Base-by-base conservation (phyloP, 2,113 vertebrate species). In the Percopsis transmontana region DNA sequence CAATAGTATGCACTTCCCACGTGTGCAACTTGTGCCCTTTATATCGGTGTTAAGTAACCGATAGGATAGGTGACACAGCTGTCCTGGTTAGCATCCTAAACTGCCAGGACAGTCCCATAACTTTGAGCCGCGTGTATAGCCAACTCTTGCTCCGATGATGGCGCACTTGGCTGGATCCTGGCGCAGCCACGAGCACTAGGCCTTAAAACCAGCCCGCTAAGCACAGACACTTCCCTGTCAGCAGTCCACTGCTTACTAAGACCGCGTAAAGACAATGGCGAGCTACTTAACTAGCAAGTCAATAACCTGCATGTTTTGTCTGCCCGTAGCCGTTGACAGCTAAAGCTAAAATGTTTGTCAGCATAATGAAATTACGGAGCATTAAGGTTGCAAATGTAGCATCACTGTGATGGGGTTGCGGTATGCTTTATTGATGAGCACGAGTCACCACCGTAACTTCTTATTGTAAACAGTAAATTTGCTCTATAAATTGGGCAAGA, bases 141-240 rank as follows among this genome's bases (percentile, higher is more conserved):
- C 44, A n/a, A 64, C 57, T 76, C 68, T 15, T 3, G 11, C 39
- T 7, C 45, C 70, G 60, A 16, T 57, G 68, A 82, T 87, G 83
- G 87, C 88, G 87, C 83, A 91, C 80, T 88, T 86, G 15, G 15
- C 13, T 45, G 78, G 74, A 72, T 78, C 67, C 58, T 27, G 79
- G 76, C 75, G 70, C 59, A 74, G 81, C 79, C 62, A 77, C 73
- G 73, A 64, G 76, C 47, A 9, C 85, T 89, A 91, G 88, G 89
- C 89, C 88, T 60, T 81, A 87, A 85, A 87, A 84, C 59, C 83
- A 85, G 78, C 80, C 59, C 58, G 80, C 82, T 77, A 70, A 87
- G 81, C 87, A 68, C 62, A 19, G 20, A 76, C 78, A 74, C 57
- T 81, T 66, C 79, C 76, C 71, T 62, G 82, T 82, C 87, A 86